Conservation (phyloP, 1,140 invertebrate species). For the Helicorthomorpha holstii region DNA sequence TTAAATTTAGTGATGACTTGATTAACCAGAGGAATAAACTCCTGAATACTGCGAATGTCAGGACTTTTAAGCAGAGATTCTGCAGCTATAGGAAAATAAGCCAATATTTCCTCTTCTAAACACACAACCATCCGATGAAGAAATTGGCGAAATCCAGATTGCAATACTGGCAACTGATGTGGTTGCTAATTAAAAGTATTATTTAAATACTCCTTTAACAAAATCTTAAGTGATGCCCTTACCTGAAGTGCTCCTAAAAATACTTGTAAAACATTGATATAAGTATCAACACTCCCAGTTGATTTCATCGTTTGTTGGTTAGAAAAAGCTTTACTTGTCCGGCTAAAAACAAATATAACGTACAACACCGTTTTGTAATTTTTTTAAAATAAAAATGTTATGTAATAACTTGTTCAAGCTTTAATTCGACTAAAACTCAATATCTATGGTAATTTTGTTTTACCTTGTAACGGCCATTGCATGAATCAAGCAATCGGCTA, state of each 20-base stretch:
- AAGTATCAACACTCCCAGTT: constrained; percentile 32
- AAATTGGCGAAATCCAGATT: constrained; percentile 33
- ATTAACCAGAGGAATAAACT: constrained; percentile 40
- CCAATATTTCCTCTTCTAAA: constrained; percentile 37
- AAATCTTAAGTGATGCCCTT: background rate
- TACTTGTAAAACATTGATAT: constrained; percentile 31
- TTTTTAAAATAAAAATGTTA: background rate
- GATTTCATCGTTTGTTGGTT: constrained; percentile 35
- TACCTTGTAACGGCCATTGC: constrained; percentile 34
- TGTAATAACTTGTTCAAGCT: no score
- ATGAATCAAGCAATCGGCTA: constrained; percentile 29
- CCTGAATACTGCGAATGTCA: constrained; percentile 32
- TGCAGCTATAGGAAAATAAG: constrained; percentile 33
- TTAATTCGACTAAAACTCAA: no score
- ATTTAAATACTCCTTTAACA: background rate
- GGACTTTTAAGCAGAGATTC: constrained; percentile 31
- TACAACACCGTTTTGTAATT: background rate
- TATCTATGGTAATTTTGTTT: no score
- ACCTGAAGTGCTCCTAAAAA: constrained; percentile 33
- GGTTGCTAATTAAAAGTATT: constrained; percentile 13
- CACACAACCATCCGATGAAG: constrained; percentile 42
- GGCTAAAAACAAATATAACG: constrained; percentile 18
- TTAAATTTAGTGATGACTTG: constrained; percentile 42
- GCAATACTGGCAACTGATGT: constrained; percentile 18
- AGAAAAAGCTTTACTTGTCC: constrained; percentile 39